Base-by-base conservation (phyloP, 2,888 invertebrate genomes). In the Pemphredon lugubris region DNA sequence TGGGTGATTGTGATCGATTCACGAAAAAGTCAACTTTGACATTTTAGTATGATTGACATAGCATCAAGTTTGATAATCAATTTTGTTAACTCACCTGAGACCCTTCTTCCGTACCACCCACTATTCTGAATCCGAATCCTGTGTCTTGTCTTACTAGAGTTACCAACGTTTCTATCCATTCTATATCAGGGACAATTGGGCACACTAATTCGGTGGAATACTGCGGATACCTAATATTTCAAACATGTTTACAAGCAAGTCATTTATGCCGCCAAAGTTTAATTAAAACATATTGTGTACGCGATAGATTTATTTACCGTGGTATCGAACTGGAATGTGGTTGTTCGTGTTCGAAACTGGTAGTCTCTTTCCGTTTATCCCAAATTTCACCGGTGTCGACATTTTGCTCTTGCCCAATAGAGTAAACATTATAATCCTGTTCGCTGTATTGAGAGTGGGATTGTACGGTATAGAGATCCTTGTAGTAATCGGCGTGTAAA, bases 51-150 rank as follows among this genome's bases (percentile, higher is more conserved):
- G n/a, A n/a, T n/a, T n/a, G n/a, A n/a, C n/a, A n/a, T n/a, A n/a
- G n/a, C n/a, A n/a, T n/a, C n/a, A n/a, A n/a, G n/a, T n/a, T n/a
- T n/a, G n/a, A n/a, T n/a, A n/a, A n/a, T n/a, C n/a, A n/a, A n/a
- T n/a, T n/a, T n/a, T 45, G 34, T 16, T 23, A 77, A 87, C 90
- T 87, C 90, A 94, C 97, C 91, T 98, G 95, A 74, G 97, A 97
- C 64, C 97, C 97, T 91, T 99, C 98, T 91, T 99, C 99, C 0
- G 97, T 97, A 39, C 99, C 99, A 18, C 99, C 99, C 30, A 99
- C 96, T 87, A 99, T 98, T 72, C 99, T 93, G 91, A 99, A 99
- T 6, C 99, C 99, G 91, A 99, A 99, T 1, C 99, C 99, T 60
- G 95, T 95, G 34, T 96, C 95, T 82, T 97, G 96, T n/a, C 97